Conservation (phyloP, 2,113 vertebrate genomes). For the Calonectris borealis region DNA sequence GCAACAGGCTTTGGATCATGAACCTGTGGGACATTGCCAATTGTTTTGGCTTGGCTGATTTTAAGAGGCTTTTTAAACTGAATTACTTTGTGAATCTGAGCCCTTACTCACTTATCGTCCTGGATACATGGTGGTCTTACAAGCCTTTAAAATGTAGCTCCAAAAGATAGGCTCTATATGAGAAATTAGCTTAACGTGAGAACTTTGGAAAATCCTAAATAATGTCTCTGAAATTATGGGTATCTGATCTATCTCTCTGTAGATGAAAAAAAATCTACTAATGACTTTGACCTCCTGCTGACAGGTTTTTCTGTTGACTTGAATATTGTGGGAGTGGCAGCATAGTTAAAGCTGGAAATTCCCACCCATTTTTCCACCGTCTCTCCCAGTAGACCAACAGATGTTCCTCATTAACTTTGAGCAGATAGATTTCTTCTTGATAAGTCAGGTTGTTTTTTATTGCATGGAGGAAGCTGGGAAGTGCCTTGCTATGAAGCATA, state of each 20-base stretch:
- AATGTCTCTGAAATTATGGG: constrained; percentile 4
- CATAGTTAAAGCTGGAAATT: constrained; percentile 63
- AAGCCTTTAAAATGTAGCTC: background rate
- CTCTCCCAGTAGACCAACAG: constrained; percentile 46
- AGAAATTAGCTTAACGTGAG: background rate
- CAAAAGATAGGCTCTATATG: background rate
- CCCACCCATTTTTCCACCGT: constrained; percentile 46
- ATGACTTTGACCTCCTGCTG: constrained; percentile 45
- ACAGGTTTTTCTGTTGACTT: constrained; percentile 46
- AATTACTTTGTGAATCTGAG: background rate
- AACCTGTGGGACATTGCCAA: background rate
- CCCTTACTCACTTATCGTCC: background rate
- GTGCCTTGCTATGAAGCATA: background rate
- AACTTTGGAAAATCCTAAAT: constrained; percentile 29
- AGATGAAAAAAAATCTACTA: constrained; percentile 24
- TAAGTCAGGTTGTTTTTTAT: constrained; percentile 12
- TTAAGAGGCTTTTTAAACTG: background rate
- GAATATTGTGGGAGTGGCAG: constrained; percentile 38
- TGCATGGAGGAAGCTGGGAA: background rate
- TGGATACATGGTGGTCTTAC: background rate
- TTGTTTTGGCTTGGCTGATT: background rate
- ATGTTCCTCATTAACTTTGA: constrained; percentile 55
- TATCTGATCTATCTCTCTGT: constrained; percentile 34
- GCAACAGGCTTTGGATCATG: background rate
- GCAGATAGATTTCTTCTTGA: constrained; percentile 44